These are phyloP conservation scores for Vulpes lagopus DNA, from an alignment of 2,113 vertebrate genomes.

Conservation along the genomic window DNA sequence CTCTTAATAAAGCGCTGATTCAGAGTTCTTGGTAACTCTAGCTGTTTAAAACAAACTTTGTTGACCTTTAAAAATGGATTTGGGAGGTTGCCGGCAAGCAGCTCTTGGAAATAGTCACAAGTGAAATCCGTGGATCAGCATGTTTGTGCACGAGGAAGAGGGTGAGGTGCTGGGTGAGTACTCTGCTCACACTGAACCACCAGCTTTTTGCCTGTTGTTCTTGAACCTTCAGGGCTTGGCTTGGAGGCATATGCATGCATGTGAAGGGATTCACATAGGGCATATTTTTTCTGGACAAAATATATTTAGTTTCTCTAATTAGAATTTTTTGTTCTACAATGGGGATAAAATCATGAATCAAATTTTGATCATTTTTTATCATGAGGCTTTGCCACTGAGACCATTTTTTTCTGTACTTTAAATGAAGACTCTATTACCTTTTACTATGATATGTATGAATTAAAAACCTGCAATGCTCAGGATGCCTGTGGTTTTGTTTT, in stretches of 20 bases:
- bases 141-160: not conserved
- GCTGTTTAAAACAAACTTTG: not conserved
- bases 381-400: not conserved
- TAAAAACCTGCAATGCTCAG: not conserved
- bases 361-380: not conserved
- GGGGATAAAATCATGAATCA: slow-evolving; percentile 11
- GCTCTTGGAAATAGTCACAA: not conserved
- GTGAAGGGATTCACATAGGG: not conserved
- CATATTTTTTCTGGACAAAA: not conserved
- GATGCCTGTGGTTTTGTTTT: not conserved
- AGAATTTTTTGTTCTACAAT: not conserved
- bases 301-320: not conserved
- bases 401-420: not conserved
- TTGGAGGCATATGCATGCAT: rapidly evolving
- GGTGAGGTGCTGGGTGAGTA: not conserved
- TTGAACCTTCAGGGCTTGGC: not conserved
- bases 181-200: not conserved
- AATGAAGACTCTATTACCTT: not conserved
- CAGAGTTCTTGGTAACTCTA: not conserved
- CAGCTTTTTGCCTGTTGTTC: not conserved
- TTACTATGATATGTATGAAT: not conserved
- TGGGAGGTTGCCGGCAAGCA: not conserved
- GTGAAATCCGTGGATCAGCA: not conserved
- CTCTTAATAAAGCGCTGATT: not conserved
- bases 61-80: slow-evolving; percentile 10